Base-by-base conservation (phyloP, 2,888 invertebrate genomes). In the Sphaerophoria taeniata region DNA sequence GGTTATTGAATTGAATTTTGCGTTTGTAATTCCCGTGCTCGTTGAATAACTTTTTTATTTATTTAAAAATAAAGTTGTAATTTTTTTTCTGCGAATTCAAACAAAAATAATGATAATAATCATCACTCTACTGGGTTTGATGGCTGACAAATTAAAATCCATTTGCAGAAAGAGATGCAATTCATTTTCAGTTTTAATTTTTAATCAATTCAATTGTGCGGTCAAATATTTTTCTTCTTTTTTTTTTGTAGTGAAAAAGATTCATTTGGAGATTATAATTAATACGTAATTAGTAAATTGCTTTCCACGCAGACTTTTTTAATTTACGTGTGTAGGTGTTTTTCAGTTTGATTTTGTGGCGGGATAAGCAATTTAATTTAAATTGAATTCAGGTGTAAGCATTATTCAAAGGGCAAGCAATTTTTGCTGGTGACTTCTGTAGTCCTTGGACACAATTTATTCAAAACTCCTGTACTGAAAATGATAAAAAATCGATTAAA, bases 1-100 rank as follows among this genome's bases (percentile, higher is more conserved):
- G 70, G 74, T 80, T 61, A 80, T 74, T 80, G 55, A 80, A 80
- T 70, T 63, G 31, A 70, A 70, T 70, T 80, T 36, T 69, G 45
- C 45, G 60, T 79, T 79, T 36, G 34, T 47, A 55, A 53, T 69
- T 65, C 31, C 47, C 33, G 36, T 6, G 4, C 24, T 33, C 5
- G 4, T 6, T 53, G 14, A 33, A 63, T 36, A 16, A 6, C n/a
- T 24, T 67, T 55, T 51, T 47, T 51, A 16, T 51, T 49, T 51
- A 65, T 65, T 51, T 49, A 51, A 51, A 14, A n/a, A n/a, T 51
- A 4, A 24, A 65, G 63, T 56, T 58, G 43, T 11, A 43, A 43
- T 43, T 49, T n/a, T 6, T 3, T 1, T 11, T 3, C 45, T 11
- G 7, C 5, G 11, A 34, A n/a, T 36, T 4, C 36, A 36, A 36